These are phyloP conservation scores for Apaloderma vittatum DNA, from an alignment of 2,113 vertebrate genomes.

Conservation along the genomic window DNA sequence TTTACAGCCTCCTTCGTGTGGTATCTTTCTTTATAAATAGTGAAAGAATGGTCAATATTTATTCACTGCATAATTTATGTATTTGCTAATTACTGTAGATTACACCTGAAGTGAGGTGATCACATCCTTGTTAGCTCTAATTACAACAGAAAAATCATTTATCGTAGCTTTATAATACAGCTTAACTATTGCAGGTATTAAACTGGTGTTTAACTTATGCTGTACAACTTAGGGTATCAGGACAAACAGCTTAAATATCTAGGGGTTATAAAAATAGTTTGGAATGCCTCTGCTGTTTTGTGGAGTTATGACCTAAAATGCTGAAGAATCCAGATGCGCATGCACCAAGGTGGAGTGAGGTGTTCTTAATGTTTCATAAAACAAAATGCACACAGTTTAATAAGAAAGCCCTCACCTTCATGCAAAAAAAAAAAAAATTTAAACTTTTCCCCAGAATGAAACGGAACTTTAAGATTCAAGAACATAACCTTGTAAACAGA, in stretches of 20 bases:
- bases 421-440: background rate
- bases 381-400: background rate
- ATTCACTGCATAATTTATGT: background rate
- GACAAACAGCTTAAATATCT: background rate
- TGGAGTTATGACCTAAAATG: background rate
- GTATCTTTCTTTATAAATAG: background rate
- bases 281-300: background rate
- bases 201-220: background rate
- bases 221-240: background rate
- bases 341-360: background rate
- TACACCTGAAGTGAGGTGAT: background rate
- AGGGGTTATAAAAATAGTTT: background rate
- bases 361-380: background rate
- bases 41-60: constrained; percentile 7
- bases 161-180: background rate
- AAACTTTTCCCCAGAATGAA: background rate
- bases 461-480: background rate
- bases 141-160: constrained; percentile 40
- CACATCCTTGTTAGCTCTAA: constrained; percentile 5
- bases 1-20: background rate
- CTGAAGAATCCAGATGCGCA: background rate
- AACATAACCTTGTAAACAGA: background rate
- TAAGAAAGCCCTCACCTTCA: background rate
- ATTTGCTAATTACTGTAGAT: constrained; percentile 30
- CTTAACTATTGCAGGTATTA: background rate